Evolutionary conservation across 2,888 invertebrate species (phyloP).

Genomic region (Tanypteryx hageni): DNA sequence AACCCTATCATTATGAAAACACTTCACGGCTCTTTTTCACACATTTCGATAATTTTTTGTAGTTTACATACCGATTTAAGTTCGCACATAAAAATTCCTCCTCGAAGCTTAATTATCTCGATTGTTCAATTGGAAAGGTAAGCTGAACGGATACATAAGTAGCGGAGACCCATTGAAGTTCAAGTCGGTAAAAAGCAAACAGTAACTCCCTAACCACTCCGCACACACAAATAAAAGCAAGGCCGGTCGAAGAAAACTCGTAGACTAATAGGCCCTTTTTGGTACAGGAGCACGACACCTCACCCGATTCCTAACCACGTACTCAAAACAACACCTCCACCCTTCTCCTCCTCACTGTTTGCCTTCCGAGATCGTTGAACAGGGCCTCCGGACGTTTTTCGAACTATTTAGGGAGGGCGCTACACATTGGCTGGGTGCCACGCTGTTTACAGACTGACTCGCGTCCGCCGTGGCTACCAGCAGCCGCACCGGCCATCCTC

Average conservation of each 20-base stretch:
- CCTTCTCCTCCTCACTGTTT: not conserved
- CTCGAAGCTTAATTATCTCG: not conserved
- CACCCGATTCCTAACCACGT: not conserved
- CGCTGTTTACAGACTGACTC: not conserved
- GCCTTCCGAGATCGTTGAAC: conserved; percentile 36
- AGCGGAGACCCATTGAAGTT: not conserved
- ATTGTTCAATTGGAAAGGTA: not conserved
- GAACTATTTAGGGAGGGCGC: conserved; percentile 13
- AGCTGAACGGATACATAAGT: conserved; percentile 8
- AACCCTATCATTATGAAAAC: too few relatives aligned
- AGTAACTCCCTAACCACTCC: conserved; percentile 44
- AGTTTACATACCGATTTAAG: too few relatives aligned
- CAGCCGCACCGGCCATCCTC: not conserved
- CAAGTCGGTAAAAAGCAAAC: conserved; percentile 10
- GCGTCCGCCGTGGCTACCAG: not conserved
- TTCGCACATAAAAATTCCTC: too few relatives aligned
- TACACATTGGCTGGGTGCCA: not conserved
- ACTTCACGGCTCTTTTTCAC: too few relatives aligned
- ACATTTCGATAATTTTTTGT: too few relatives aligned
- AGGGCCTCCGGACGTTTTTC: conserved; percentile 23
- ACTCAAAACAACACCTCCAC: conserved; percentile 11
- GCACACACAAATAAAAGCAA: conserved; percentile 36
- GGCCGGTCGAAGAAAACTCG: not conserved
- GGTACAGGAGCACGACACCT: not conserved
- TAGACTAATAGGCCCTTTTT: not conserved